Percentiles rank a stretch among this genome's conserved stretches.
phyloP scores from a whole-genome alignment of 2,888 invertebrate species.

The Spisula solida region DNA sequence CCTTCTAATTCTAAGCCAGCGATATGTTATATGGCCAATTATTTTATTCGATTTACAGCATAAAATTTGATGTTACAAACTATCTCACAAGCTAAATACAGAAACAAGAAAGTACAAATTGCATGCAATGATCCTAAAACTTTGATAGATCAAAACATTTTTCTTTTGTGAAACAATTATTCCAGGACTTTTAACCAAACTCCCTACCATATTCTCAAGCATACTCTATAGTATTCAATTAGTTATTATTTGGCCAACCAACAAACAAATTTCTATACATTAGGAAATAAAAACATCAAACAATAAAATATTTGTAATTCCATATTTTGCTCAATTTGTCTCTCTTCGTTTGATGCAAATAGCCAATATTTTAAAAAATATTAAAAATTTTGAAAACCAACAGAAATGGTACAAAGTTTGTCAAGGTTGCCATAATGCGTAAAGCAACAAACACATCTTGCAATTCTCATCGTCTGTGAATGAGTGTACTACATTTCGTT shows the following conservation, averaged over 20 bases:
- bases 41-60: not conserved
- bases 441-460: not conserved
- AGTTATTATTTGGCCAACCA: no score
- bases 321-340: not conserved
- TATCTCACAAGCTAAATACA: not conserved
- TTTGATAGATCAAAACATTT: no score
- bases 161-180: no score
- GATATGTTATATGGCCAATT: no score
- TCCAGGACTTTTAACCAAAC: no score
- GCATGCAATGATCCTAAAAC: not conserved
- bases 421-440: not conserved
- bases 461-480: not conserved
- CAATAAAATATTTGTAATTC: not conserved
- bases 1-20: no score
- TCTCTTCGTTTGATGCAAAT: not conserved
- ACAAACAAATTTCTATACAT: no score
- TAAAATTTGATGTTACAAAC: not conserved
- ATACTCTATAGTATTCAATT: no score
- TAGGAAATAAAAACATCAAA: no score
- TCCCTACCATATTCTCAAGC: no score
- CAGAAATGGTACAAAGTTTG: not conserved
- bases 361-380: not conserved
- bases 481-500: not conserved
- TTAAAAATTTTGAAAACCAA: not conserved
- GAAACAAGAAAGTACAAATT: not conserved